phyloP scores from a whole-genome alignment of 2,888 invertebrate genomes.

The Baccha elongata region DNA sequence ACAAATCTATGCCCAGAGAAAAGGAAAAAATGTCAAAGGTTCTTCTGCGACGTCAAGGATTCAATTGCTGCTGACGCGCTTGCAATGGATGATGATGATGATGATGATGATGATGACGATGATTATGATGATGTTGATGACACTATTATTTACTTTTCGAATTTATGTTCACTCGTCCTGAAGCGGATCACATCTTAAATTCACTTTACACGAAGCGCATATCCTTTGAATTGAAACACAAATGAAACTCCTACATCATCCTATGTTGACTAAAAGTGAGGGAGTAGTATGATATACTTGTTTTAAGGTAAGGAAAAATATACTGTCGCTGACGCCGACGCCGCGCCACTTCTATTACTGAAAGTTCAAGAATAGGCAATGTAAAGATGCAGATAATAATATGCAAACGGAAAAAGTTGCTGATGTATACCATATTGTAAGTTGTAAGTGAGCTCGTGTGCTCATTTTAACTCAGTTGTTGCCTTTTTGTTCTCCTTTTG shows the following conservation, averaged over 20 bases:
- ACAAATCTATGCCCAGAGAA: slow-evolving; percentile 19
- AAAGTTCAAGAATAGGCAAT: slow-evolving; percentile 36
- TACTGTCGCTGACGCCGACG: neutral
- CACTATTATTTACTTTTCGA: slow-evolving; percentile 70
- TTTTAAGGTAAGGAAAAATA: too few relatives aligned
- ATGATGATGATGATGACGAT: neutral
- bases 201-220: slow-evolving; percentile 57
- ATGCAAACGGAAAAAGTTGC: slow-evolving; percentile 2
- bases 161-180: slow-evolving; percentile 60
- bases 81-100: slow-evolving; percentile 9
- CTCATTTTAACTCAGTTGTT: slow-evolving; percentile 57
- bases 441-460: slow-evolving; percentile 34
- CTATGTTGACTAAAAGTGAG: slow-evolving; percentile 8
- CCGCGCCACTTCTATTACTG: neutral
- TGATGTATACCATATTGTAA: neutral
- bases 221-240: slow-evolving; percentile 57
- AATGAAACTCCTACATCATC: slow-evolving; percentile 44
- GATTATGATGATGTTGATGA: slow-evolving; percentile 65
- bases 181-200: slow-evolving; percentile 60
- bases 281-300: neutral
- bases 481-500: slow-evolving; percentile 37
- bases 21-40: neutral
- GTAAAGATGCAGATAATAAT: neutral
- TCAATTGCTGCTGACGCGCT: slow-evolving; percentile 25
- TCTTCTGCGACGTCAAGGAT: slow-evolving; percentile 14